These are phyloP conservation scores for Tetheella fluctuosa DNA, from an alignment of 2,888 invertebrate species.

Conservation along the genomic window DNA sequence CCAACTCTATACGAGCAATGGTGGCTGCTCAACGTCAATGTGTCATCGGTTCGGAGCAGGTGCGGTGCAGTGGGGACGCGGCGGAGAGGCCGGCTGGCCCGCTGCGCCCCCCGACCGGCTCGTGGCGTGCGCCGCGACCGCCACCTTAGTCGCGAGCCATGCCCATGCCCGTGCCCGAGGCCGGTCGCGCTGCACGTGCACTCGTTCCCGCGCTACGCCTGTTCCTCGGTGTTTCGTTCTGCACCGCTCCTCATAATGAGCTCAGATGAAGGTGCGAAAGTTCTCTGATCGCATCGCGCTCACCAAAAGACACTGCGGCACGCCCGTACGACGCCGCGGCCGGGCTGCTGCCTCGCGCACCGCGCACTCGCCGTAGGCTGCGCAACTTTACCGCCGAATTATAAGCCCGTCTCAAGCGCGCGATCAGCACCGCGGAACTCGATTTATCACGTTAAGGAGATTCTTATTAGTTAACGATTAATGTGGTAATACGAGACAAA, in stretches of 20 bases:
- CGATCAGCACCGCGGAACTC: slow-evolving; percentile 30
- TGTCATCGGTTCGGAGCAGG: slow-evolving; percentile 77
- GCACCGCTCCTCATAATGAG: slow-evolving; percentile 55
- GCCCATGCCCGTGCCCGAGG: slow-evolving; percentile 43
- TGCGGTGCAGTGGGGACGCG: slow-evolving; percentile 67
- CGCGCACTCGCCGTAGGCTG: slow-evolving; percentile 48
- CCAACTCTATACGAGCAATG: slow-evolving; percentile 99
- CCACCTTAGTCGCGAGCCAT: slow-evolving; percentile 65
- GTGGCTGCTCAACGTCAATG: slow-evolving; percentile 88
- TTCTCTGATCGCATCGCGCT: slow-evolving; percentile 54
- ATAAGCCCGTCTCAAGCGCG: slow-evolving; percentile 34
- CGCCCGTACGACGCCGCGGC: slow-evolving; percentile 44
- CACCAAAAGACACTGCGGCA: slow-evolving; percentile 60
- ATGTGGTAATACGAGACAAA: slow-evolving; percentile 40
- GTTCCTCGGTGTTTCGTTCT: slow-evolving; percentile 42
- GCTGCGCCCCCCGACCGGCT: slow-evolving; percentile 77
- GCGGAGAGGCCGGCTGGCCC: slow-evolving; percentile 71
- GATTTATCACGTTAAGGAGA: slow-evolving; percentile 28
- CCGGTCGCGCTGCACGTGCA: slow-evolving; percentile 45
- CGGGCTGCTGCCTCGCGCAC: slow-evolving; percentile 31
- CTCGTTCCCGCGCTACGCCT: slow-evolving; percentile 39
- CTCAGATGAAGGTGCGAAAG: slow-evolving; percentile 45
- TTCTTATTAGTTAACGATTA: slow-evolving; percentile 32
- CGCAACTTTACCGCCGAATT: slow-evolving; percentile 41
- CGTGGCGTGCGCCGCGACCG: slow-evolving; percentile 61